These are phyloP conservation scores for Vidua chalybeata DNA, from an alignment of 2,113 vertebrate species.

Conservation along the genomic window DNA sequence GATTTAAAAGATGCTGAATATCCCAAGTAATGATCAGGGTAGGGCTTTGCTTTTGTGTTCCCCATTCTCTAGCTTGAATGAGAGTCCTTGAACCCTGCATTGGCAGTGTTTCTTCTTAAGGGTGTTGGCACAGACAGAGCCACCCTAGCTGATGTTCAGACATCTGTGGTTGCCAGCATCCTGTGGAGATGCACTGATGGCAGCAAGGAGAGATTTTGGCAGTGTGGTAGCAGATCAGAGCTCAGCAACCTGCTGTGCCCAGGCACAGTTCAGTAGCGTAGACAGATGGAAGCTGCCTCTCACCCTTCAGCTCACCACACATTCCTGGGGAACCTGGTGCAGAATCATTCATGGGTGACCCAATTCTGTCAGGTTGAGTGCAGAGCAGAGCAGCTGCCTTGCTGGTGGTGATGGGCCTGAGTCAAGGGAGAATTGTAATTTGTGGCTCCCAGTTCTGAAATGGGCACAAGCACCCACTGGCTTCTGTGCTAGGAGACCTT, in stretches of 20 bases:
- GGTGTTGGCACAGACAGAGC: neutral
- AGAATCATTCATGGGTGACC: conserved; percentile 13
- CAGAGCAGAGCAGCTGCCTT: conserved; percentile 6
- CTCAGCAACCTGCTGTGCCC: neutral
- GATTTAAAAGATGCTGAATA: neutral
- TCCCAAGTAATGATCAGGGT: neutral
- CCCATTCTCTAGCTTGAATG: neutral
- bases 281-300: conserved; percentile 44
- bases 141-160: conserved; percentile 3
- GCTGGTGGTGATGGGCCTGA: neutral
- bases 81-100: neutral
- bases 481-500: neutral
- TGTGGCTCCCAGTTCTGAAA: neutral
- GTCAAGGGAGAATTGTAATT: neutral
- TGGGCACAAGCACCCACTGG: neutral
- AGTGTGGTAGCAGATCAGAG: neutral
- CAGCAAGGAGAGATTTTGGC: conserved; percentile 13
- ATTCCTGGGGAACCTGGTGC: neutral
- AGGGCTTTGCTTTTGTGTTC: neutral
- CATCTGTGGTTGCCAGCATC: conserved; percentile 20
- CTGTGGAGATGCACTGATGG: neutral
- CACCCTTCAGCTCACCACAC: neutral
- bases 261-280: neutral
- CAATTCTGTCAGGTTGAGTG: conserved; percentile 17
- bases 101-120: neutral